phyloP scores from a whole-genome alignment of 2,888 invertebrate species.

The Drosophila sordidula region DNA sequence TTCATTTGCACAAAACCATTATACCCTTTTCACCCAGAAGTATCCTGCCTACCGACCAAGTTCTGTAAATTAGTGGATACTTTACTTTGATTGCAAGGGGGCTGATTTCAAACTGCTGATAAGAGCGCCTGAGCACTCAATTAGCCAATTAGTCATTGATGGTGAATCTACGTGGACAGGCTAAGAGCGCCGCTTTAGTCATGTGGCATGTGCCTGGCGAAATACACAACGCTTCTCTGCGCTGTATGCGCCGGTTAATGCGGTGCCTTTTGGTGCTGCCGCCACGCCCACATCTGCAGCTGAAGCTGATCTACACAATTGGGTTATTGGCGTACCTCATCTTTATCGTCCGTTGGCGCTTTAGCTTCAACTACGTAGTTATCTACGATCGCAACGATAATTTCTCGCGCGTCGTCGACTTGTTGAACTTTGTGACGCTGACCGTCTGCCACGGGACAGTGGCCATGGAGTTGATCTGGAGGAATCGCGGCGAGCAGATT shows the following conservation, averaged over 20 bases:
- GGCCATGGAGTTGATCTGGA: conserved; percentile 56
- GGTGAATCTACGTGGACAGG: not conserved
- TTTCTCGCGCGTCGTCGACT: conserved; percentile 65
- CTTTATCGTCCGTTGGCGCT: conserved; percentile 28
- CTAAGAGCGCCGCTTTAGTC: conserved; percentile 47
- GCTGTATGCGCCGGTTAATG: conserved; percentile 56
- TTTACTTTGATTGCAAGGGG: not conserved
- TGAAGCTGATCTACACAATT: conserved; percentile 38
- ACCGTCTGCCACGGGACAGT: conserved; percentile 34
- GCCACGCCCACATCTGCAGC: conserved; percentile 1
- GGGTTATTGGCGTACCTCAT: conserved; percentile 6
- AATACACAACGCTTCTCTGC: conserved; percentile 57
- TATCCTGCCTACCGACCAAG: not conserved
- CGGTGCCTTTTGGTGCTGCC: conserved; percentile 57
- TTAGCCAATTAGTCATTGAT: conserved; percentile 28
- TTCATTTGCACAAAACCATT: too few species aligned
- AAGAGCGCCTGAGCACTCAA: conserved; percentile 12
- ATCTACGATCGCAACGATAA: conserved; percentile 56
- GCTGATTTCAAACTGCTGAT: not conserved
- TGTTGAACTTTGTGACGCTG: conserved; percentile 46
- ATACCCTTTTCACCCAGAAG: too few species aligned
- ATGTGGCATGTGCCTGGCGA: conserved; percentile 56
- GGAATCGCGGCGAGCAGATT: conserved; percentile 41
- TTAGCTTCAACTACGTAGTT: conserved; percentile 46
- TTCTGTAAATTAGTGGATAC: not conserved